phyloP scores from a whole-genome alignment of 2,797 vertebrate species.

The Darevskia mixta region DNA sequence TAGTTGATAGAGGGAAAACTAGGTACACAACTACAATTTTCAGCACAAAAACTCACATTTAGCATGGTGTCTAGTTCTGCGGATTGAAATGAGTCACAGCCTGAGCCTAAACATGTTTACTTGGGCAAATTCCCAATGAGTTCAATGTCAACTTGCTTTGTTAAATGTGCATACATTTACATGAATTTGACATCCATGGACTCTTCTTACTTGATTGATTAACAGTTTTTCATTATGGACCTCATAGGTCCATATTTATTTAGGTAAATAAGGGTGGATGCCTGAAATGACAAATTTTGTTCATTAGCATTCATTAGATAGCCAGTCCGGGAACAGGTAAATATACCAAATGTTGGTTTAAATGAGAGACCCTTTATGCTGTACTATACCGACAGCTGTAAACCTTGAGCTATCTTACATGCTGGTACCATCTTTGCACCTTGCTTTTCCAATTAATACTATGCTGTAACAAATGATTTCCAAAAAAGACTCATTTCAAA shows the following conservation, averaged over 20 bases:
- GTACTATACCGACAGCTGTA: neutral
- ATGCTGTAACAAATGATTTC: slow-evolving; percentile 17
- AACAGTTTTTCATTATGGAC: neutral
- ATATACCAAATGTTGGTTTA: slow-evolving; percentile 14
- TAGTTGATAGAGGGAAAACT: neutral
- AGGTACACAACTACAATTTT: neutral
- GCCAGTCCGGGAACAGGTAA: slow-evolving; percentile 11
- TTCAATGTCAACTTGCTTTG: neutral
- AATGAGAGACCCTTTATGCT: neutral
- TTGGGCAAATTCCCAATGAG: neutral
- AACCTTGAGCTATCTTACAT: slow-evolving; percentile 1
- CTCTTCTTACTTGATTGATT: neutral
- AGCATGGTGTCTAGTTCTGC: neutral
- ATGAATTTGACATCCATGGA: neutral
- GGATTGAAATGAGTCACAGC: neutral
- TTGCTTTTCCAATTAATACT: slow-evolving; percentile 14
- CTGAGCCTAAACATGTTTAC: neutral
- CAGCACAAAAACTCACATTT: neutral
- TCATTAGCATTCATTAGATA: slow-evolving; percentile 15
- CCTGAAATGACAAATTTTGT: neutral
- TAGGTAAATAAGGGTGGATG: neutral
- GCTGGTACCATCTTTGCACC: neutral
- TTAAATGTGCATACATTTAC: neutral
- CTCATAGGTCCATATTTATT: neutral
- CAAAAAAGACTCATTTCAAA: slow-evolving; percentile 20